Percentiles rank a stretch among this genome's conserved stretches.
phyloP scores from a whole-genome alignment of 2,888 invertebrate species.

The Ophion costatus region DNA sequence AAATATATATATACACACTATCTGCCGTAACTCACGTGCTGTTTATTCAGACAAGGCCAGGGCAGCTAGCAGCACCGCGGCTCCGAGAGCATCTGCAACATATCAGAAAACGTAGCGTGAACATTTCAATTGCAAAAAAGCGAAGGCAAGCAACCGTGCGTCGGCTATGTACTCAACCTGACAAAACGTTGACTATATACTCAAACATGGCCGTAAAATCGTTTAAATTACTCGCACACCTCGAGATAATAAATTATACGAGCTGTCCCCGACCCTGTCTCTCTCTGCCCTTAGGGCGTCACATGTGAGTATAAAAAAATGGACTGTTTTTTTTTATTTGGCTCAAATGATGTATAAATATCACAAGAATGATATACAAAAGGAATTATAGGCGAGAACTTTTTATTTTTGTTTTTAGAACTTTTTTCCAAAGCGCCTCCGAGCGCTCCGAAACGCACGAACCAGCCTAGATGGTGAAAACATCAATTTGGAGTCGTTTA shows the following conservation, averaged over 20 bases:
- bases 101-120: constrained; percentile 60
- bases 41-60: constrained; percentile 77
- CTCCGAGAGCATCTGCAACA: constrained; percentile 81
- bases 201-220: constrained; percentile 25
- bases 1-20: not conserved
- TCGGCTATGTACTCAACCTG: not conserved
- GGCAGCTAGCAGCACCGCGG: constrained; percentile 72
- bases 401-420: too few relatives aligned
- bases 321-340: too few relatives aligned
- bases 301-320: too few relatives aligned
- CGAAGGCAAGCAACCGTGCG: not conserved
- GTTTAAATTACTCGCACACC: not conserved
- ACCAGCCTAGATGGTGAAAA: too few relatives aligned
- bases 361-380: too few relatives aligned
- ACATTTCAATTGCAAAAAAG: constrained; percentile 12
- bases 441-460: too few relatives aligned
- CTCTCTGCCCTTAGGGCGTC: not conserved
- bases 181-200: not conserved
- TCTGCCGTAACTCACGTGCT: constrained; percentile 74
- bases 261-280: not conserved
- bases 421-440: too few relatives aligned
- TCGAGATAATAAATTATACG: constrained; percentile 21
- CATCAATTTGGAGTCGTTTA: too few relatives aligned
- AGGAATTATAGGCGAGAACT: too few relatives aligned
- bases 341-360: too few relatives aligned